A percentile compares a stretch with the other conserved stretches of the same genome.
Conservation (phyloP, 2,797 vertebrate species). For the Smutsia gigantea region DNA sequence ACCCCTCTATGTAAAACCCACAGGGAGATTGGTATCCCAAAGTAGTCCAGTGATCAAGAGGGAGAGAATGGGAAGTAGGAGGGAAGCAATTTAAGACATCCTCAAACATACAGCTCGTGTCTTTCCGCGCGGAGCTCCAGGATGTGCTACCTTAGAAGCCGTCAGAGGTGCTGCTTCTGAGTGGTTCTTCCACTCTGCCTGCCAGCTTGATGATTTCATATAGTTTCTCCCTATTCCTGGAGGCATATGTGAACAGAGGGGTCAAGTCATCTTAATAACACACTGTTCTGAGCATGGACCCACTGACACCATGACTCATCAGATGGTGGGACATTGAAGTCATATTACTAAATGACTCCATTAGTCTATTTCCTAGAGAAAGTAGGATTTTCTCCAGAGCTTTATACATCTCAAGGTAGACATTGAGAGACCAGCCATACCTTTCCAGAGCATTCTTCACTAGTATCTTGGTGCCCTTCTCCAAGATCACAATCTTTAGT, state of each 20-base stretch:
- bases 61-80: neutral
- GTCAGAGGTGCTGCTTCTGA: neutral
- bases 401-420: neutral
- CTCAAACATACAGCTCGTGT: neutral
- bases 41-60: neutral
- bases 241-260: neutral
- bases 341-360: neutral
- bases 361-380: neutral
- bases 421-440: neutral
- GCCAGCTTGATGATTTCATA: neutral
- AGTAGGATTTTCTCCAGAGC: neutral
- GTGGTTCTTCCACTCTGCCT: neutral
- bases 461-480: neutral
- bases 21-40: neutral
- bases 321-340: neutral
- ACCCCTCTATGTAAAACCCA: neutral
- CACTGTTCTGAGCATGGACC: neutral
- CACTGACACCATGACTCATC: neutral
- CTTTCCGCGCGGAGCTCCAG: neutral
- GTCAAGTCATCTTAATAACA: neutral
- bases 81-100: neutral
- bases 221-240: neutral
- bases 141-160: neutral
- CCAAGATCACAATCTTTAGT: neutral
- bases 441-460: neutral